Evolutionary conservation across 2,113 vertebrate species (phyloP), one percentile per base, ranked within the genome.

Genomic region (Morone chrysops): DNA sequence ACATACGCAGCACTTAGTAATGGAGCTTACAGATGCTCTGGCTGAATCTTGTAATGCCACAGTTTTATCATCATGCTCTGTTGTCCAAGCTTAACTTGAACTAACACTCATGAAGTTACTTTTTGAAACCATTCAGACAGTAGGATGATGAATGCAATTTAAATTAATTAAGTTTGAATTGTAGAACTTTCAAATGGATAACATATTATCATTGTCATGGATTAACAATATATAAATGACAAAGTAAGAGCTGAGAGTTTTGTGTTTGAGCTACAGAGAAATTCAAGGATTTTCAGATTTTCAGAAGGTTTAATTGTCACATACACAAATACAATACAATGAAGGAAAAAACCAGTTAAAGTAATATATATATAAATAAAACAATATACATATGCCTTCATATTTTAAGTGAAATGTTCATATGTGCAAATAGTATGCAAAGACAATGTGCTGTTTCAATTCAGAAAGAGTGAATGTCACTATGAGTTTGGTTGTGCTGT

Each of bases 1-100:
- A 50, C 10, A 62, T 12, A 75, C 75, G 69, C 86, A 83, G n/a
- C 51, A 47, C 54, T 83, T 74, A 82, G 86, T 70, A 85, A 85
- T 78, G 43, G 63, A 84, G 62, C 70, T 40, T 62, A 85, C 78
- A 78, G 43, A 88, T 45, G 53, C 60, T 63, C 66, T 22, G 47
- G 61, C 47, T 47, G 48, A 73, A 66, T 79, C n/a, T 69, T 38
- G 14, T 75, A 57, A 61, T 43, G 43, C 31, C 45, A 22, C 20
- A 36, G n/a, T 77, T 63, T 50, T 56, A 70, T 48, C 69, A 61
- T 60, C 12, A 38, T 20, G 2, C 57, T 12, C 41, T n/a, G 16
- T n/a, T 73, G 43, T 73, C 7, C 59, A 48, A 31, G 48, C 40
- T n/a, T n/a, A 50, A 50, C 11, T 48, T 41, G 40, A 40, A 57